A percentile compares a stretch with the other conserved stretches of the same genome.
Evolutionary conservation across 2,888 invertebrate species (phyloP).

Genomic region (Caenorhabditis auriculariae): DNA sequence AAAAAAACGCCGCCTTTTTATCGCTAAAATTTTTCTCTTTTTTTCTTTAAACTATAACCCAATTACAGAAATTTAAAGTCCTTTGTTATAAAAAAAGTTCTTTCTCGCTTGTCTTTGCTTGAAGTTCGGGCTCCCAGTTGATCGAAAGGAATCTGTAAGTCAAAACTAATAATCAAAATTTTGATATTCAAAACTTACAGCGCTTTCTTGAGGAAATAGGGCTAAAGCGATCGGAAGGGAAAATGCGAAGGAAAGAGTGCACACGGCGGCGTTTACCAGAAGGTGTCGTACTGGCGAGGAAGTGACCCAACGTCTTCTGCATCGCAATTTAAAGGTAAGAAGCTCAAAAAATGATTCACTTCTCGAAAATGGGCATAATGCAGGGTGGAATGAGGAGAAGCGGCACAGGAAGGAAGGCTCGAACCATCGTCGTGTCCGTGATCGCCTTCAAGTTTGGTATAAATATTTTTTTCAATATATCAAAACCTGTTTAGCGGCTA

Average conservation of each 20-base stretch:
- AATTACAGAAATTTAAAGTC: conserved; percentile 24
- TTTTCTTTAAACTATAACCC: too few relatives aligned
- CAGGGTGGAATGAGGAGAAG: conserved; percentile 54
- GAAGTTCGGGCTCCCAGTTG: conserved; percentile 32
- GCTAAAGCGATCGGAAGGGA: conserved; percentile 68
- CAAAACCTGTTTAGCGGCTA: conserved; percentile 67
- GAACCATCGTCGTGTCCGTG: conserved; percentile 54
- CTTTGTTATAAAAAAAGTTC: conserved; percentile 45
- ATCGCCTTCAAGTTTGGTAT: conserved; percentile 3
- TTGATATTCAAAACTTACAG: conserved; percentile 33
- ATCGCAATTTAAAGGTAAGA: neutral
- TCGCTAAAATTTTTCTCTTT: too few relatives aligned
- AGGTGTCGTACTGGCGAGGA: conserved; percentile 62
- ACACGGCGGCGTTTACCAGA: conserved; percentile 66
- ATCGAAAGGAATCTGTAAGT: conserved; percentile 25
- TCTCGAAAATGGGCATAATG: conserved; percentile 58
- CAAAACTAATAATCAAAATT: neutral
- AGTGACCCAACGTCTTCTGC: neutral
- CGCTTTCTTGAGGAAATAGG: conserved; percentile 66
- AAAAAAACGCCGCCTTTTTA: too few relatives aligned
- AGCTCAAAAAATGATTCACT: conserved; percentile 17
- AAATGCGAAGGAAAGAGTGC: conserved; percentile 65
- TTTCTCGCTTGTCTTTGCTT: conserved; percentile 15
- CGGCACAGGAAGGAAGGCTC: conserved; percentile 58
- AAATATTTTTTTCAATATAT: conserved; percentile 1